Evolutionary conservation across 2,113 vertebrate genomes (phyloP).

Genomic region (Catharus minimus): DNA sequence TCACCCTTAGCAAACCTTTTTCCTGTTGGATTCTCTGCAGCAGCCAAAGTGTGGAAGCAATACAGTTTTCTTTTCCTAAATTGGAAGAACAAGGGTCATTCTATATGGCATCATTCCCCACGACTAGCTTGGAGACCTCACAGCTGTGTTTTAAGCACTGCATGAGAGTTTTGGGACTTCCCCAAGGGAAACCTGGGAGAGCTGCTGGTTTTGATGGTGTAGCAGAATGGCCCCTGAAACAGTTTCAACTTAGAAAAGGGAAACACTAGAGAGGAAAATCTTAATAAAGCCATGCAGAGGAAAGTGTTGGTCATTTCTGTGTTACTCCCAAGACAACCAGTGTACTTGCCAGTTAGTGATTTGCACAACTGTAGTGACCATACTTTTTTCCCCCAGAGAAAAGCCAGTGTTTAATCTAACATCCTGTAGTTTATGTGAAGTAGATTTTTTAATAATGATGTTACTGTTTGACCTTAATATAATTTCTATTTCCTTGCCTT

Average conservation of each 20-base stretch:
- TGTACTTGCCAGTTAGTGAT: neutral
- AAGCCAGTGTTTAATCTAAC: neutral
- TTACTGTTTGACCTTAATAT: neutral
- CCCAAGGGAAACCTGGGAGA: neutral
- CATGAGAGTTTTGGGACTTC: neutral
- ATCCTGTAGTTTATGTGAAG: neutral
- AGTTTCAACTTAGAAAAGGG: neutral
- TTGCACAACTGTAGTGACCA: neutral
- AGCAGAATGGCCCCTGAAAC: neutral
- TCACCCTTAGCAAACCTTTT: neutral
- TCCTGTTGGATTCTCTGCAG: neutral
- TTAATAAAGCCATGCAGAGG: neutral
- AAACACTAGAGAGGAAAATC: neutral
- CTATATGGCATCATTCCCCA: neutral
- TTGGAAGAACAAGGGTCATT: neutral
- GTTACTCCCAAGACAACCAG: neutral
- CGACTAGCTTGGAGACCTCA: neutral
- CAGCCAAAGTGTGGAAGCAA: neutral
- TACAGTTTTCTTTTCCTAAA: neutral
- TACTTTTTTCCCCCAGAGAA: neutral
- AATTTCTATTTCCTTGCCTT: neutral
- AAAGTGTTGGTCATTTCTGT: neutral
- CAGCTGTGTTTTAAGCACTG: neutral
- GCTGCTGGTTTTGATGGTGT: fast-evolving
- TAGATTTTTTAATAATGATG: neutral